phyloP scores from a whole-genome alignment of 1,140 invertebrate species.

The Drepana arcuata region DNA sequence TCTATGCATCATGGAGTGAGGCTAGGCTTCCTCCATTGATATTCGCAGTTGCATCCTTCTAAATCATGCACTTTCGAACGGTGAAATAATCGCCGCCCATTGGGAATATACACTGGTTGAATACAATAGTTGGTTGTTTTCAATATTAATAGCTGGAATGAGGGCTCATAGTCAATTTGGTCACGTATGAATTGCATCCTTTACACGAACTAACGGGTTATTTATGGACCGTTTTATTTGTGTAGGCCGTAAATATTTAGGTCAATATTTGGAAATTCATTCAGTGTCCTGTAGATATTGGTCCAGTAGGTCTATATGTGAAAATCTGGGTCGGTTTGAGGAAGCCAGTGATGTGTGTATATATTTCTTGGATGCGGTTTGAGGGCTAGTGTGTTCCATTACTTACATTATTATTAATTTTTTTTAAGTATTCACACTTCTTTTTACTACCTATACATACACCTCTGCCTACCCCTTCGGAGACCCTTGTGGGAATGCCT shows the following conservation, averaged over 20 bases:
- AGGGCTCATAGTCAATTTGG: constrained; percentile 19
- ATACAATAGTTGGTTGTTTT: constrained; percentile 26
- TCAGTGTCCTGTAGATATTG: constrained; percentile 10
- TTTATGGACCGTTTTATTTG: constrained; percentile 26
- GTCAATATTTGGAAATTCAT: constrained; percentile 26
- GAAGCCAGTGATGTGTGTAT: too few relatives aligned
- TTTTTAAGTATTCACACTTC: too few relatives aligned
- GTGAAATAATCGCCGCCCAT: constrained; percentile 29
- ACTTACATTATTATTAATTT: too few relatives aligned
- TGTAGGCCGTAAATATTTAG: constrained; percentile 16
- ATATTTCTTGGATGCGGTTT: too few relatives aligned
- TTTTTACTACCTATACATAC: too few relatives aligned
- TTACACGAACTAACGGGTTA: constrained; percentile 38
- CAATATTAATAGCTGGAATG: constrained; percentile 27
- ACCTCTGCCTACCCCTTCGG: too few relatives aligned
- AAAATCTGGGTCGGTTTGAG: background rate
- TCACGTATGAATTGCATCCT: constrained; percentile 42
- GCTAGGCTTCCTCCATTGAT: constrained; percentile 7
- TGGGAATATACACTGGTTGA: constrained; percentile 25
- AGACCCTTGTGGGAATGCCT: too few relatives aligned
- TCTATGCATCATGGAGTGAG: constrained; percentile 2
- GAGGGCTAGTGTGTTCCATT: too few relatives aligned
- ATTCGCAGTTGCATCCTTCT: constrained; percentile 16
- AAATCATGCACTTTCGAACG: constrained; percentile 32
- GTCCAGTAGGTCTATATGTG: constrained; percentile 7